Conservation (phyloP, 2,797 vertebrate species). For the Balearica regulorum region DNA sequence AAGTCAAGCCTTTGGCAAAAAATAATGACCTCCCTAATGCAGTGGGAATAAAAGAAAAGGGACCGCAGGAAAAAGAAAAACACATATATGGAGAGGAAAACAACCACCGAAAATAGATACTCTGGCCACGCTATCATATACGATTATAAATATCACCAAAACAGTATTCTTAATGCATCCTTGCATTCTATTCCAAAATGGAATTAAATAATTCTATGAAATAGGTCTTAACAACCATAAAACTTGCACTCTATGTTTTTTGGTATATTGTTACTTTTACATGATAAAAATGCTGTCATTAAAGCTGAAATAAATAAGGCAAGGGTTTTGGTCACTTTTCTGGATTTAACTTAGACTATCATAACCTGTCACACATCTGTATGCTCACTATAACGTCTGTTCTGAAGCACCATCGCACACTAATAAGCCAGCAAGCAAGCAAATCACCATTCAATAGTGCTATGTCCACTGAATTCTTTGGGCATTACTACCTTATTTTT, state of each 20-base stretch:
- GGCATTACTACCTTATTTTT: not conserved
- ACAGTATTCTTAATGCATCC: not conserved
- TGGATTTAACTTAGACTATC: not conserved
- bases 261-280: not conserved
- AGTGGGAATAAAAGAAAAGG: not conserved
- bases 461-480: not conserved
- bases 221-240: not conserved
- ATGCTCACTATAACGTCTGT: rapidly evolving
- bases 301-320: not conserved
- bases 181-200: not conserved
- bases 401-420: not conserved
- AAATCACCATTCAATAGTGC: not conserved
- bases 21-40: not conserved
- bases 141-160: not conserved
- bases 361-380: not conserved
- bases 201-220: not conserved
- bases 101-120: not conserved
- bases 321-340: not conserved
- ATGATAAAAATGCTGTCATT: not conserved
- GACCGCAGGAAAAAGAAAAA: not conserved
- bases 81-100: not conserved
- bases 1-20: not conserved
- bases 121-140: not conserved
- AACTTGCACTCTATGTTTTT: rapidly evolving
- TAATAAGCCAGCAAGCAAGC: not conserved